Base-by-base conservation (phyloP, 2,797 vertebrate genomes). In the Enteromius unitaeniatus region DNA sequence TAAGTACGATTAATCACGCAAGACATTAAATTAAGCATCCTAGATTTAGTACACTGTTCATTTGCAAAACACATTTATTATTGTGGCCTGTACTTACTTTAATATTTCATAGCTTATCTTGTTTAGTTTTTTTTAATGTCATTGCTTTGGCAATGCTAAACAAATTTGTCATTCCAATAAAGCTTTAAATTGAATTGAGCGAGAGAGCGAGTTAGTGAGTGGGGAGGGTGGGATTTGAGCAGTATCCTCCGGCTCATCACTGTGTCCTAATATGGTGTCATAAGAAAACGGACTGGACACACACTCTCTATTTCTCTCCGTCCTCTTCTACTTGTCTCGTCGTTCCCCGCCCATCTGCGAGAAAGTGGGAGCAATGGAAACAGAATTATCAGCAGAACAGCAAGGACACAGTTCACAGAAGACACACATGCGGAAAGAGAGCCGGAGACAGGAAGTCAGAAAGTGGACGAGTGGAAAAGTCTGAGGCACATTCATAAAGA, bases 201-300 rank as follows among this genome's bases (percentile, higher is more conserved):
- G 68, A 76, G 64, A 3, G 31, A 74, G 81, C 21, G 74, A 82
- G 51, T 3, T 31, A 72, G 28, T 31, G 73, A 79, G 64, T 67
- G 83, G 51, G 75, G 34, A 62, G 65, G 40, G 21, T 51, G n/a
- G 47, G 83, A 60, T 74, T 65, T 28, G 26, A 60, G 34, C 28
- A 3, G 21, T 90, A 84, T 93, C 88, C 88, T 90, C 60, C 8
- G 87, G 87, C 92, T 92, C 92, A 92, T 94, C 93, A 86, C 86
- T 67, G 86, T 95, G 93, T 92, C 94, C 94, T 93, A 95, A 95
- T 95, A 95, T 94, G 94, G 94, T 94, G 93, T 90, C 91, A 91
- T 95, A 90, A 90, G 92, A 90, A 91, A 87, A 87, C 91, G 88
- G 91, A 86, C 40, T 82, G 88, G 82, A 87, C 21, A 62, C 47